A percentile compares a stretch with the other conserved stretches of the same genome.
These are phyloP conservation scores for Marmota flaviventris DNA, from an alignment of 2,113 vertebrate genomes.

Conservation along the genomic window DNA sequence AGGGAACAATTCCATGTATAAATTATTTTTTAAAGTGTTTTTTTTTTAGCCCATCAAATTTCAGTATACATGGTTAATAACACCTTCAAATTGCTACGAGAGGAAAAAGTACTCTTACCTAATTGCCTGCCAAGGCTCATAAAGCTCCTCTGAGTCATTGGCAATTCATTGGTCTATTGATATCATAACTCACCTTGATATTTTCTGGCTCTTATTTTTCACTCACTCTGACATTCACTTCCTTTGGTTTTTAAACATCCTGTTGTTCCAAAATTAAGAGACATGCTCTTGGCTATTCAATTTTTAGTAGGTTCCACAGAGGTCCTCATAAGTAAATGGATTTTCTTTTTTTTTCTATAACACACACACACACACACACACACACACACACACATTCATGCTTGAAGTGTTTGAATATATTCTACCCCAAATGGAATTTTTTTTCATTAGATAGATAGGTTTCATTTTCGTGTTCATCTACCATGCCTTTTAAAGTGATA, in stretches of 20 bases:
- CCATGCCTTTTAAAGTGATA: constrained; percentile 35
- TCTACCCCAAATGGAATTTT: neutral
- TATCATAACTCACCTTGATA: constrained; percentile 58
- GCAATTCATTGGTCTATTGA: constrained; percentile 32
- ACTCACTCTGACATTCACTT: constrained; percentile 16
- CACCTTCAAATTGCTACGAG: constrained; percentile 29
- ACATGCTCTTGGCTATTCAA: neutral
- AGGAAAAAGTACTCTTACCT: constrained; percentile 63
- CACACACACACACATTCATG: neutral
- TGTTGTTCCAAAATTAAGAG: constrained; percentile 9
- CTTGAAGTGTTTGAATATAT: neutral
- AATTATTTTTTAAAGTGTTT: neutral
- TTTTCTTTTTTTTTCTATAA: neutral
- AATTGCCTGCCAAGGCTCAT: constrained; percentile 61
- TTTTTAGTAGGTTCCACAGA: neutral
- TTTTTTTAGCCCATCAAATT: constrained; percentile 35
- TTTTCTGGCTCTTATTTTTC: constrained; percentile 63
- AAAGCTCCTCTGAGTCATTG: constrained; percentile 5
- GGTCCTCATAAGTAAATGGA: neutral
- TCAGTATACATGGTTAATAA: constrained; percentile 59
- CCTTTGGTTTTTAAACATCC: neutral
- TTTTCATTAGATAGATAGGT: constrained; percentile 1
- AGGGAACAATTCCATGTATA: constrained; percentile 29
- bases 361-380: rapidly evolving
- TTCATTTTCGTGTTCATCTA: constrained; percentile 45